phyloP scores from a whole-genome alignment of 2,797 vertebrate genomes.

The Centropyge bicolor region DNA sequence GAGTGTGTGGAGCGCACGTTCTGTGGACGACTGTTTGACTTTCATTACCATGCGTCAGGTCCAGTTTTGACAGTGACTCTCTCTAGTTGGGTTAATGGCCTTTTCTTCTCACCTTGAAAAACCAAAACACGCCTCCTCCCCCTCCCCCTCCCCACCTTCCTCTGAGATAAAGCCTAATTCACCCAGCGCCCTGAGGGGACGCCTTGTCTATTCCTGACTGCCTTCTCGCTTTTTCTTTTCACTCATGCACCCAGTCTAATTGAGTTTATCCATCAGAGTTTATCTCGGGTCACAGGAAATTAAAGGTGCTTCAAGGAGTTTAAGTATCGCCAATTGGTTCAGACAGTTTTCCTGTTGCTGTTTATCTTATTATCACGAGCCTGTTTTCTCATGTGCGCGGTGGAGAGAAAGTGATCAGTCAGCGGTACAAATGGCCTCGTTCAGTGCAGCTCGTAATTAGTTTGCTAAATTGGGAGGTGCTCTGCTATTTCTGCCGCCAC shows the following conservation, averaged over 20 bases:
- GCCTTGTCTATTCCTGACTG: constrained; percentile 64
- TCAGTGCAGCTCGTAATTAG: constrained; percentile 52
- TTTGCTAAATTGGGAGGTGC: constrained; percentile 50
- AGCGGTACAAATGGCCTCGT: constrained; percentile 28
- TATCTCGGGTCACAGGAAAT: constrained; percentile 46
- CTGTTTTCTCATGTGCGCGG: constrained; percentile 9
- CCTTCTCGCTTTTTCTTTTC: constrained; percentile 26
- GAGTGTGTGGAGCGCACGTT: not conserved
- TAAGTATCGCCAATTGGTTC: not conserved
- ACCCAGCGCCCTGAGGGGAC: constrained; percentile 50
- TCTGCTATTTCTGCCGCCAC: constrained; percentile 53
- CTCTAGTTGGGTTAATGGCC: constrained; percentile 7
- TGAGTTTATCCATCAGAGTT: constrained; percentile 38
- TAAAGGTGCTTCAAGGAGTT: not conserved
- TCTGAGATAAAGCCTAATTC: constrained; percentile 67
- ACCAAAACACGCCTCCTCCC: constrained; percentile 19
- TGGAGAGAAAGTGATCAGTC: constrained; percentile 19
- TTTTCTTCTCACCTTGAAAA: constrained; percentile 49
- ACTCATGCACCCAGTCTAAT: constrained; percentile 7
- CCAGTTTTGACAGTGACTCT: not conserved
- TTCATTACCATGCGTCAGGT: constrained; percentile 4
- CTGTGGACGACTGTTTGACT: constrained; percentile 2
- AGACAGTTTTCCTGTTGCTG: not conserved
- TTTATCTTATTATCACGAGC: constrained; percentile 1
- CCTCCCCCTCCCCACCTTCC: constrained; percentile 38